Conservation (phyloP, 2,113 vertebrate genomes). For the Melanocharis versteri region DNA sequence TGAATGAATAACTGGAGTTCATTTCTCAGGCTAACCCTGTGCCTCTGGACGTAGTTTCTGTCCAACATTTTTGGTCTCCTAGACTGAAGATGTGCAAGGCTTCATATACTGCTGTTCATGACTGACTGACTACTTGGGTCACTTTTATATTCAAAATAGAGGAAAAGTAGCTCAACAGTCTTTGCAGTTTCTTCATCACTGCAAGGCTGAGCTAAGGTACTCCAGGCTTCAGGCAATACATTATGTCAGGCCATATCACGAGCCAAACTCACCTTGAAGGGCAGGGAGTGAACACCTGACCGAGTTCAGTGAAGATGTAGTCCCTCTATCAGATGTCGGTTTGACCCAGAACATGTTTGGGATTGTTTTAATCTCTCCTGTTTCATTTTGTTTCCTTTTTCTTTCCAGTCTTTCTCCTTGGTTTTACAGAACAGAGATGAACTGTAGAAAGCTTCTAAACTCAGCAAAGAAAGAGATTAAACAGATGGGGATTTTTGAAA, state of each 20-base stretch:
- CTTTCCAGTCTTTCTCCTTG: neutral
- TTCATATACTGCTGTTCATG: neutral
- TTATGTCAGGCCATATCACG: neutral
- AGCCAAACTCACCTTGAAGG: neutral
- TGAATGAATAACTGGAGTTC: neutral
- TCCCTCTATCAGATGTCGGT: rapidly evolving
- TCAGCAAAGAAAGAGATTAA: neutral
- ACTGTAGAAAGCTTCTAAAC: neutral
- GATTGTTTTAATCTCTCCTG: neutral
- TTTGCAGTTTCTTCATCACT: neutral
- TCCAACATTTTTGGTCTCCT: neutral
- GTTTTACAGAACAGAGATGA: neutral
- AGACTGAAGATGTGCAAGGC: neutral
- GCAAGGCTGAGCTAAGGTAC: neutral
- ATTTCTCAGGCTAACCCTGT: neutral
- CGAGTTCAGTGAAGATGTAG: neutral
- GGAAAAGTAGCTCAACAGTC: neutral
- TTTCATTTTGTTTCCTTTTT: neutral
- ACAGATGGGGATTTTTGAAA: neutral
- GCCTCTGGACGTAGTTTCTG: neutral
- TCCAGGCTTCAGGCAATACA: neutral
- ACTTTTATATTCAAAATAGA: neutral
- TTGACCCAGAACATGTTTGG: neutral
- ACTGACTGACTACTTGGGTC: neutral
- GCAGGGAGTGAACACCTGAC: neutral